Conservation (phyloP, 2,888 invertebrate genomes). For the Odontocolon sp. region DNA sequence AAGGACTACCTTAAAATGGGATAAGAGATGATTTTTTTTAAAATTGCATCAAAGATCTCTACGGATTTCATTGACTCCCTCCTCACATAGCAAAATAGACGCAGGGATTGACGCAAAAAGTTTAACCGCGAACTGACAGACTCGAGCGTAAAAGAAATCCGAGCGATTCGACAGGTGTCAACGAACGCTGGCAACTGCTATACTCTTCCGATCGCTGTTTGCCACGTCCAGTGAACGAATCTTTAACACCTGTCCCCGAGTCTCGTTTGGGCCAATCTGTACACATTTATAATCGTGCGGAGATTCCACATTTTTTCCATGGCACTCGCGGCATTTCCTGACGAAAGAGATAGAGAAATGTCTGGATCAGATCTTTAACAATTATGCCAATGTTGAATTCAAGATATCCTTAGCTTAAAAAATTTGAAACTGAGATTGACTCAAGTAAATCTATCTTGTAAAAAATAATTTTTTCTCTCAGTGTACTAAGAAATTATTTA, state of each 20-base stretch:
- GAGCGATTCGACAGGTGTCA: slow-evolving; percentile 77
- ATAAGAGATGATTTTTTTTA: too few species aligned
- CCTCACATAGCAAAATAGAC: not conserved
- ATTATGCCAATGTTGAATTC: too few species aligned
- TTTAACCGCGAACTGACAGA: slow-evolving; percentile 18
- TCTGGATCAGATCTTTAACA: too few species aligned
- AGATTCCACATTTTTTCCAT: slow-evolving; percentile 54
- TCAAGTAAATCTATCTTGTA: too few species aligned
- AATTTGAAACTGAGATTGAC: too few species aligned
- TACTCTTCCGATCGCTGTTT: slow-evolving; percentile 48
- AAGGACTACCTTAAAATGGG: too few species aligned
- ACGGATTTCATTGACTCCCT: not conserved
- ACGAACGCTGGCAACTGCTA: slow-evolving; percentile 65
- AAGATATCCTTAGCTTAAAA: too few species aligned
- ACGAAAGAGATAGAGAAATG: not conserved
- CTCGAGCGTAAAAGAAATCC: slow-evolving; percentile 65
- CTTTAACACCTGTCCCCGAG: slow-evolving; percentile 58
- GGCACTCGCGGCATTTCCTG: slow-evolving; percentile 6
- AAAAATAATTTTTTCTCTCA: too few species aligned
- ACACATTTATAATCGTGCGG: slow-evolving; percentile 22
- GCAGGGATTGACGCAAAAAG: slow-evolving; percentile 34
- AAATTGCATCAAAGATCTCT: not conserved
- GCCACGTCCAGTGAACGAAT: slow-evolving; percentile 40
- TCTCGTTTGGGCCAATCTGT: slow-evolving; percentile 34
- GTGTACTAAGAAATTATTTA: too few species aligned